These are phyloP conservation scores for Lycaon pictus DNA, from an alignment of 2,113 vertebrate genomes.

Conservation along the genomic window DNA sequence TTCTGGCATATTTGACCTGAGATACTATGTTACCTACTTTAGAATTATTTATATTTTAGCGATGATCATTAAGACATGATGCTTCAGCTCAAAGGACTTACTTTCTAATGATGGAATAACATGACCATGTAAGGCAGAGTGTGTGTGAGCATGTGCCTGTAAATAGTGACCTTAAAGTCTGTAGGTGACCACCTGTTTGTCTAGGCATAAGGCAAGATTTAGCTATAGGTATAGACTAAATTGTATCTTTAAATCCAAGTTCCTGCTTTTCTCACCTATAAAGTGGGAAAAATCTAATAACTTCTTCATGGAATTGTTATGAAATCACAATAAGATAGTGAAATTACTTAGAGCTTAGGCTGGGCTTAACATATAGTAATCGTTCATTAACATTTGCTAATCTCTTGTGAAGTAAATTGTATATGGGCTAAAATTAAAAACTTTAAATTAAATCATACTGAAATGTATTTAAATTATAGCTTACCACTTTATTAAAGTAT, in stretches of 20 bases:
- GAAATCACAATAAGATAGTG: slow-evolving; percentile 55
- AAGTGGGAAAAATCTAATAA: slow-evolving; percentile 24
- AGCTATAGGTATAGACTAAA: neutral
- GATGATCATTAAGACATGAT: neutral
- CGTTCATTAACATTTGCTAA: slow-evolving; percentile 6
- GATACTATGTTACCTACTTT: neutral
- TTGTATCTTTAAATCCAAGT: neutral
- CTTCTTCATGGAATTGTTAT: neutral
- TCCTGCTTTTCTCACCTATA: slow-evolving; percentile 40
- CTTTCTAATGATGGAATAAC: neutral
- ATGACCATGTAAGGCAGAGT: neutral
- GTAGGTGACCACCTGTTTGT: neutral
- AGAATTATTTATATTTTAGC: slow-evolving; percentile 6
- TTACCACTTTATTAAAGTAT: slow-evolving; percentile 42
- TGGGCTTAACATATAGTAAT: neutral
- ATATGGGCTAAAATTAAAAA: neutral
- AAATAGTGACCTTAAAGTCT: neutral
- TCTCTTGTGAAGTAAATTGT: slow-evolving; percentile 30
- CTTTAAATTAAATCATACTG: slow-evolving; percentile 59
- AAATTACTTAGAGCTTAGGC: slow-evolving; percentile 13
- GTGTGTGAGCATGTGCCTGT: neutral
- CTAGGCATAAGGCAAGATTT: neutral
- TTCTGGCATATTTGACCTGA: neutral
- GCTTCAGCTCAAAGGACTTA: neutral
- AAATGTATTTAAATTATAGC: slow-evolving; percentile 22